These are phyloP conservation scores for Setophaga coronata DNA, from an alignment of 2,113 vertebrate species.

Conservation along the genomic window DNA sequence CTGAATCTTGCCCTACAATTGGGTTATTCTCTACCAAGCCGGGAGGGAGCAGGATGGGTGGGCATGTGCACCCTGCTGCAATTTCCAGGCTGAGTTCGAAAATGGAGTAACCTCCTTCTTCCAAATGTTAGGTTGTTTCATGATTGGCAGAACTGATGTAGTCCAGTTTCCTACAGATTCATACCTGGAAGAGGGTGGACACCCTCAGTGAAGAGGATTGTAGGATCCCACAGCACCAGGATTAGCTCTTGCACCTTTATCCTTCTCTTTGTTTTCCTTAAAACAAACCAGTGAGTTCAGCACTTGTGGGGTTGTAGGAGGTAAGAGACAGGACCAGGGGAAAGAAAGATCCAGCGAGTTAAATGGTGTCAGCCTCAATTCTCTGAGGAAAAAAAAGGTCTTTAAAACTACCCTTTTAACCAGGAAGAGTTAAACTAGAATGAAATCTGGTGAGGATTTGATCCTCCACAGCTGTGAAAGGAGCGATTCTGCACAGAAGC, in stretches of 20 bases:
- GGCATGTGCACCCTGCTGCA: rapidly evolving
- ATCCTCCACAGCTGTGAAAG: not conserved
- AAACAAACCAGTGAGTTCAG: not conserved
- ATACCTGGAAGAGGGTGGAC: not conserved
- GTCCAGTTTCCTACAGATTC: not conserved
- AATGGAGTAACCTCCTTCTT: not conserved
- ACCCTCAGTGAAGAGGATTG: not conserved
- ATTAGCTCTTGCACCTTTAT: not conserved
- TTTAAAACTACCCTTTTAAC: not conserved
- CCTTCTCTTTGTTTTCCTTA: not conserved
- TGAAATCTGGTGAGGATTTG: not conserved
- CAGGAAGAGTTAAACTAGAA: not conserved
- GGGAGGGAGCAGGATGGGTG: not conserved
- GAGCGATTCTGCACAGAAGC: not conserved
- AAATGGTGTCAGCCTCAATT: not conserved
- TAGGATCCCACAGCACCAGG: not conserved
- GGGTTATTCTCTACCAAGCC: not conserved
- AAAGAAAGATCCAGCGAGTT: not conserved
- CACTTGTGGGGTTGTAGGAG: not conserved
- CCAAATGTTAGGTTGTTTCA: not conserved
- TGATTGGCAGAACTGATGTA: not conserved
- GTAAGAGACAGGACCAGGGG: not conserved
- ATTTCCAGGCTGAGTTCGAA: not conserved
- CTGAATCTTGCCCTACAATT: constrained; percentile 30
- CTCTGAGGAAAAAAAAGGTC: not conserved